A percentile compares a stretch with the other conserved stretches of the same genome.
phyloP scores from a whole-genome alignment of 2,888 invertebrate genomes.

The Eudemis profundana region DNA sequence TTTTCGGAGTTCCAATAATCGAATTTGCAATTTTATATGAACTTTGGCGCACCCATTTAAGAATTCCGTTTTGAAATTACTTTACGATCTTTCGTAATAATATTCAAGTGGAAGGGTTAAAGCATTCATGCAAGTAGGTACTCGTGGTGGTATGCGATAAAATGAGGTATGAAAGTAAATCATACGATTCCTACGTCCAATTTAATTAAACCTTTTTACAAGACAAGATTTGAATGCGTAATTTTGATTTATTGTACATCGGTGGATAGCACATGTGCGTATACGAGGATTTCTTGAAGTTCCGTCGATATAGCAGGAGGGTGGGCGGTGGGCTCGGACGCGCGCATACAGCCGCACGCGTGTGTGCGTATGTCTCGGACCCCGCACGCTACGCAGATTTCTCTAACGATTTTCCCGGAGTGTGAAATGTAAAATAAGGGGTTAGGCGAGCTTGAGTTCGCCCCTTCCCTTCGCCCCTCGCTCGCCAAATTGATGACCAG shows the following conservation, averaged over 20 bases:
- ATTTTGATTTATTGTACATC: constrained; percentile 70
- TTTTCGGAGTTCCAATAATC: too few relatives aligned
- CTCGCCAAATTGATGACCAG: constrained; percentile 83
- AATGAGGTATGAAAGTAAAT: neutral
- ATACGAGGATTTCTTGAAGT: constrained; percentile 83
- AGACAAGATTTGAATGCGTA: constrained; percentile 47
- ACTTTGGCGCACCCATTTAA: too few relatives aligned
- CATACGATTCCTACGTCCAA: neutral
- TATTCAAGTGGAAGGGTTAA: too few relatives aligned
- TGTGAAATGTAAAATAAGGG: constrained; percentile 86
- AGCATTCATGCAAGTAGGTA: neutral
- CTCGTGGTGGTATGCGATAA: neutral
- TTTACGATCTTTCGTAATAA: too few relatives aligned
- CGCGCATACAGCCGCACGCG: constrained; percentile 53
- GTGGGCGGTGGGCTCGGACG: constrained; percentile 68
- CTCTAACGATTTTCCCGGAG: constrained; percentile 86
- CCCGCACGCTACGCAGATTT: constrained; percentile 84
- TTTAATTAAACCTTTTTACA: neutral
- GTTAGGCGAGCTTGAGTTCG: constrained; percentile 79
- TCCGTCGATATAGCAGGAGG: constrained; percentile 78
- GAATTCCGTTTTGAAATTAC: too few relatives aligned
- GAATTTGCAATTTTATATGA: too few relatives aligned
- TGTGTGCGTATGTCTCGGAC: constrained; percentile 82
- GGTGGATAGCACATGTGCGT: constrained; percentile 69
- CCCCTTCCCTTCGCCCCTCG: constrained; percentile 58